Evolutionary conservation across 2,113 vertebrate genomes (phyloP).

Genomic region (Zosterops japonicus): DNA sequence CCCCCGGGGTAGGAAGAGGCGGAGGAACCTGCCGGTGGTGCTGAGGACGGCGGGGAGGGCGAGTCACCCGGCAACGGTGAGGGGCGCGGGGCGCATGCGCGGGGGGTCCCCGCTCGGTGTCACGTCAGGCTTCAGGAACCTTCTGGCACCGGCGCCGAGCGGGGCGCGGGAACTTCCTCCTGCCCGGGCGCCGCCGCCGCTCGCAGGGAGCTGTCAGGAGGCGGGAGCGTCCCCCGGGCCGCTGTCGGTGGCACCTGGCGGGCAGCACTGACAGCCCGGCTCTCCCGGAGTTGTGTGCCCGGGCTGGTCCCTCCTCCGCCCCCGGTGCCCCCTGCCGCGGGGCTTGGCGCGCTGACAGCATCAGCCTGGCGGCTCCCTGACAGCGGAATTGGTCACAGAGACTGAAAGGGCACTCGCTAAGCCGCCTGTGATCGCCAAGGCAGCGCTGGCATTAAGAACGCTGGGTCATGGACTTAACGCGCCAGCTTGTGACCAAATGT

Average conservation of each 20-base stretch:
- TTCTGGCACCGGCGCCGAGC: not conserved
- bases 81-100: constrained; percentile 55
- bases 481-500: not conserved
- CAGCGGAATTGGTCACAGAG: not conserved
- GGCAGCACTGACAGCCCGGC: not conserved
- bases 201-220: not conserved
- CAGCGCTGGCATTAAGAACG: accelerated
- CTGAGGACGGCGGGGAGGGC: constrained; percentile 58
- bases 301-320: not conserved
- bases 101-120: not conserved
- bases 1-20: constrained; percentile 41
- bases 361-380: not conserved
- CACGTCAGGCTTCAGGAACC: not conserved
- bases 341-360: not conserved
- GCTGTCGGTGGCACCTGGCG: not conserved
- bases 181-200: not conserved
- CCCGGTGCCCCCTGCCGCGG: not conserved
- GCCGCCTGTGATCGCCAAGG: not conserved
- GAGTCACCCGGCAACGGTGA: constrained; percentile 70
- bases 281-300: not conserved
- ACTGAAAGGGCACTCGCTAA: not conserved
- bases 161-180: constrained; percentile 29
- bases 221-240: not conserved
- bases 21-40: constrained; percentile 56
- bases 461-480: not conserved